Evolutionary conservation across 2,888 invertebrate genomes (phyloP), one percentile per base, ranked within the genome.

Genomic region (Ophion ellenae): DNA sequence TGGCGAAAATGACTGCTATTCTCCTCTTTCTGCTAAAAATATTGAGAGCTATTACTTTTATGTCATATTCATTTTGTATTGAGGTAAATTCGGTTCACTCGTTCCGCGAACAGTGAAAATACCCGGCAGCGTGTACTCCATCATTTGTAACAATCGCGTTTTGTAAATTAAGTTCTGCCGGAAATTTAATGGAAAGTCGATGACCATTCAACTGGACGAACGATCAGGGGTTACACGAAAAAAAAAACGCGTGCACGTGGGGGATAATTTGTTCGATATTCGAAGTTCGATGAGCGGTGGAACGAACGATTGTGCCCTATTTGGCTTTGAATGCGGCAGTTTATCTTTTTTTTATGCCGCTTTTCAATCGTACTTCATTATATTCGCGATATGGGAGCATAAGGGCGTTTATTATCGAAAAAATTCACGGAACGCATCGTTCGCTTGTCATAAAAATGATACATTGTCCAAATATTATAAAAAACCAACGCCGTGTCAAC

Each of bases 171-270:
- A 64, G 79, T 80, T 64, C 73, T 57, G 53, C 9, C 11, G 71
- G 36, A 73, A 76, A 84, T 76, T 77, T 77, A 77, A 81, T 76
- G 66, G 66, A 77, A 71, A 77, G 66, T 76, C 80, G 63, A 81
- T 74, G 69, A 81, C 28, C 67, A 63, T 64, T 77, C 80, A 47
- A 67, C 71, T 53, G 59, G 36, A 36, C 57, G 57, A 17, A 59
- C 24, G 64, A 63, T 64, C 20, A 28, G n/a, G 17, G 0, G 40
- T 24, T 63, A 17, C 3, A 63, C 24, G 14, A 17, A 70, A 28
- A 70, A 70, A 32, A 28, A 83, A 59, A 66, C 6, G 64, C 14
- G 17, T 66, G 28, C 20, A 14, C 20, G 59, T 17, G 24, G 32
- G 40, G 59, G 64, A 71, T 59, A 40, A 59, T 47, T 73, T 57